phyloP scores from a whole-genome alignment of 2,113 vertebrate species.

The Callorhinus ursinus region DNA sequence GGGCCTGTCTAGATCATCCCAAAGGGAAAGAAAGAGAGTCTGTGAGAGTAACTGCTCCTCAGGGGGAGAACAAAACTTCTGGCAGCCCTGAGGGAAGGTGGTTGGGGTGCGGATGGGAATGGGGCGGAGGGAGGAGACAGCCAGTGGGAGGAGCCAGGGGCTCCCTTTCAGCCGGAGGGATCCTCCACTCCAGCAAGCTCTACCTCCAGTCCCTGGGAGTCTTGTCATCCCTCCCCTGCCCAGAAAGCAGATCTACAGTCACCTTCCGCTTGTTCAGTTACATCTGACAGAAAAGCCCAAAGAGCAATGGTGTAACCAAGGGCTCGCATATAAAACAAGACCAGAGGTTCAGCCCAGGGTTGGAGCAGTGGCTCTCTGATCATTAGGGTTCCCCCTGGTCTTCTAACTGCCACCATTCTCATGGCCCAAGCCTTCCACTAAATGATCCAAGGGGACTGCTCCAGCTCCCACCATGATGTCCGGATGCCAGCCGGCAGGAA shows the following conservation, averaged over 20 bases:
- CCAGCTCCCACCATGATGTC: neutral
- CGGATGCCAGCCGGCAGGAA: neutral
- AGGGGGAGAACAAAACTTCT: neutral
- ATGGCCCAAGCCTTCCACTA: neutral
- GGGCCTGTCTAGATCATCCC: neutral
- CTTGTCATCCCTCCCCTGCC: neutral
- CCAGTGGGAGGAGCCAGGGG: neutral
- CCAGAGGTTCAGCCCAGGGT: neutral
- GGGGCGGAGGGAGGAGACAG: neutral
- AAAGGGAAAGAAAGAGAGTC: neutral
- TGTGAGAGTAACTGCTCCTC: neutral
- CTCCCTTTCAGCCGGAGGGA: neutral
- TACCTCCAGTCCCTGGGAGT: too few species aligned
- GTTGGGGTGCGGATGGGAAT: fast-evolving
- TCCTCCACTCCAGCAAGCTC: neutral
- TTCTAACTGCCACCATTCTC: neutral
- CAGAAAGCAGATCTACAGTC: neutral
- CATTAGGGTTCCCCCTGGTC: neutral
- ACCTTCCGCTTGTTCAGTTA: neutral
- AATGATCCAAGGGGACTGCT: neutral
- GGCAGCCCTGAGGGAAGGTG: neutral
- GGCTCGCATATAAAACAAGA: neutral
- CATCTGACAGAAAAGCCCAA: neutral
- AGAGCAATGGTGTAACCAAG: neutral
- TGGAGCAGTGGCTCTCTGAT: neutral